These are phyloP conservation scores for Oreortyx pictus DNA, from an alignment of 2,797 vertebrate genomes.

Conservation along the genomic window DNA sequence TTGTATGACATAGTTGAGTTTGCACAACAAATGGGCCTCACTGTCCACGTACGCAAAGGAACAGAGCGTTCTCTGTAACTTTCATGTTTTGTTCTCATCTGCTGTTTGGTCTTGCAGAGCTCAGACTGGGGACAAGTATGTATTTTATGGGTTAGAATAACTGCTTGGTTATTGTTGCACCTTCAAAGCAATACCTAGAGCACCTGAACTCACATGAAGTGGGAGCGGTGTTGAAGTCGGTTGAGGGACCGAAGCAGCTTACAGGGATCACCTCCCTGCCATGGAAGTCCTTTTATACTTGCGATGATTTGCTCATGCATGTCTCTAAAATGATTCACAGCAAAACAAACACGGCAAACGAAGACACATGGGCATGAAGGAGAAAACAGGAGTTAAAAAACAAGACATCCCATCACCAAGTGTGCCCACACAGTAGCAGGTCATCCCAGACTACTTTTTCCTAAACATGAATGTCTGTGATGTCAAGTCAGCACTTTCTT, in stretches of 20 bases:
- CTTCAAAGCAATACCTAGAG: slow-evolving; percentile 27
- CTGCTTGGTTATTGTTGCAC: slow-evolving; percentile 52
- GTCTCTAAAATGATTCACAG: slow-evolving; percentile 84
- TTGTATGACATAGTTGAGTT: neutral
- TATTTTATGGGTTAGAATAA: neutral
- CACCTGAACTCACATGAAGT: slow-evolving; percentile 90
- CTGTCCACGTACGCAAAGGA: neutral
- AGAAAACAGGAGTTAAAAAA: slow-evolving; percentile 57
- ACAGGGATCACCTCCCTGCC: slow-evolving; percentile 94
- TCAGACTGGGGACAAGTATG: neutral
- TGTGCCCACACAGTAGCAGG: neutral
- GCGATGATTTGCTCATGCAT: slow-evolving; percentile 98
- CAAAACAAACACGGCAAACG: slow-evolving; percentile 51
- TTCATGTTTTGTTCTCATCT: neutral
- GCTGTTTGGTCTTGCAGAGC: neutral
- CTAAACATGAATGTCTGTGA: neutral
- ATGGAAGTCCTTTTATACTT: slow-evolving; percentile 95
- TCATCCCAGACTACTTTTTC: slow-evolving; percentile 52
- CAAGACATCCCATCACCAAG: slow-evolving; percentile 31
- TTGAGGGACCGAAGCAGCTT: slow-evolving; percentile 93
- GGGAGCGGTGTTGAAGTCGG: slow-evolving; percentile 88
- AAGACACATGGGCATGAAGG: slow-evolving; percentile 55
- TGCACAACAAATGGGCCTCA: neutral
- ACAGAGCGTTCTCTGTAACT: neutral
- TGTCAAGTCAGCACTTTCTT: neutral